phyloP scores from a whole-genome alignment of 35 echinoderm and acorn worm genomes.

The Hemicentrotus pulcherrimus region DNA sequence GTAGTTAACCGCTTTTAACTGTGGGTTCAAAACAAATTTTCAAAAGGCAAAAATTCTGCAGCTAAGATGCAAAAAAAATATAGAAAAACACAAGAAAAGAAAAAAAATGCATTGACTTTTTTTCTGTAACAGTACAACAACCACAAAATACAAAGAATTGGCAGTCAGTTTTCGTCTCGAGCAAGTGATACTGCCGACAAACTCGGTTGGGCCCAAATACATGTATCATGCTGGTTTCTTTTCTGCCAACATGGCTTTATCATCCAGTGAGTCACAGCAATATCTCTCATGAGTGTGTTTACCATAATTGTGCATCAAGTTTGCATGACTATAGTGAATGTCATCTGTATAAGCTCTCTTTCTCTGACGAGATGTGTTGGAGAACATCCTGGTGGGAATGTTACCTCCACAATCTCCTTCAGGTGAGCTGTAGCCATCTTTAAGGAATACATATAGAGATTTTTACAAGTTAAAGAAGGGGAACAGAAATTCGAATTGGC shows the following conservation, averaged over 20 bases:
- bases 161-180: neutral
- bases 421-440: slow-evolving; percentile 3
- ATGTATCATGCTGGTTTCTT: neutral
- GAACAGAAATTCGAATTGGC: neutral
- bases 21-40: too few relatives aligned
- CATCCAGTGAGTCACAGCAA: neutral
- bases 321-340: slow-evolving; percentile 14
- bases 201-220: neutral
- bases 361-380: slow-evolving; percentile 11
- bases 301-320: slow-evolving; percentile 5
- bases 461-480: slow-evolving; percentile 1
- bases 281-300: neutral
- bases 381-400: slow-evolving; percentile 15
- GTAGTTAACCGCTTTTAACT: too few relatives aligned
- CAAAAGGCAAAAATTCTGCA: too few relatives aligned
- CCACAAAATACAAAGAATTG: neutral
- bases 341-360: neutral
- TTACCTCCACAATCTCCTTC: slow-evolving; percentile 26
- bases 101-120: too few relatives aligned
- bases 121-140: neutral
- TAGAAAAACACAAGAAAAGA: too few relatives aligned
- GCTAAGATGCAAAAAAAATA: too few relatives aligned
- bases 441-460: neutral
- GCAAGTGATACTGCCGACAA: neutral
- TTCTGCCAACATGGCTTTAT: neutral